Evolutionary conservation across 2,888 invertebrate genomes (phyloP), one percentile per base, ranked within the genome.

Genomic region (Cephus rjabovi): DNA sequence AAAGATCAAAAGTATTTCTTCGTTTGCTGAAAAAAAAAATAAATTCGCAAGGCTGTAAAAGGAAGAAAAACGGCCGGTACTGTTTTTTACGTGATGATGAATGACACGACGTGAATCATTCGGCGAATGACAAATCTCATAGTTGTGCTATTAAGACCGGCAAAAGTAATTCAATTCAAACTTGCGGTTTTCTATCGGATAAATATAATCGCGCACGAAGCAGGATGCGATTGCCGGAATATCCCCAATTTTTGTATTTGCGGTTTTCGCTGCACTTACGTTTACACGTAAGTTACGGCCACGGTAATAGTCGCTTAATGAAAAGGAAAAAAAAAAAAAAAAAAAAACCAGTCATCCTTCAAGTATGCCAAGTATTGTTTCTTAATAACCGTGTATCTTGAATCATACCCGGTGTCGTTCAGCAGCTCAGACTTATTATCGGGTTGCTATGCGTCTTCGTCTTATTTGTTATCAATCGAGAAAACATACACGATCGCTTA

Each of bases 291-390:
- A 76, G 78, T 83, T 79, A 79, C 79, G 71, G 75, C 75, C 75
- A 79, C 75, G 56, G 77, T 80, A 83, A 83, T 81, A 77, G 70
- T 74, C 73, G 73, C 76, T 78, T 78, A 74, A 74, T 34, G 15
- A 35, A 74, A 35, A 74, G 9, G 12, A 31, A 35, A n/a, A 74
- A 74, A 79, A 12, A 12, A 30, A 30, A 30, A 30, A 33, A 33
- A 33, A 33, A 83, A 87, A 83, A 84, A 83, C 79, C 78, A 84
- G 86, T 86, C 87, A 86, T 86, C 85, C 86, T 86, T 85, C 85
- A 81, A 80, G 76, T 78, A 83, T 81, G 81, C 82, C 40, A 77
- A 75, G 75, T 83, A 86, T 86, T 84, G 81, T 85, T 83, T 83
- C 80, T 86, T 81, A 81, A 83, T 84, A 82, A 80, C 79, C 79